Percentiles rank a stretch among this genome's conserved stretches.
phyloP scores from a whole-genome alignment of 2,888 invertebrate species.

The Cataglyphis cursor region DNA sequence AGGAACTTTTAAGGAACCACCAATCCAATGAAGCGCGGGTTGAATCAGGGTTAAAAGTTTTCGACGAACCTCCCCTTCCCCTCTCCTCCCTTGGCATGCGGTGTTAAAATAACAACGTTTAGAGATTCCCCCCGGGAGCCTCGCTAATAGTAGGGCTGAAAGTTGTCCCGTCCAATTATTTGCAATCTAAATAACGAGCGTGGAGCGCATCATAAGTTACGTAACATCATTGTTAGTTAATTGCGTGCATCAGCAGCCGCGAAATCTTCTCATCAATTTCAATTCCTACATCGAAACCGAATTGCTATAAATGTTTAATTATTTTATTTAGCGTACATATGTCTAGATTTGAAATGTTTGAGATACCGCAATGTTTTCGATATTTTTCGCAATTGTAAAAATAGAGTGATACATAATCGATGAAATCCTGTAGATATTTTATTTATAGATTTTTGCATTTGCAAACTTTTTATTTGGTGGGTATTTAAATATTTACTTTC shows the following conservation, averaged over 20 bases:
- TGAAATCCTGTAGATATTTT: not conserved
- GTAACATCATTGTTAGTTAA: constrained; percentile 35
- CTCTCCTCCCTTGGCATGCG: not conserved
- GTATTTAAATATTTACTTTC: not conserved
- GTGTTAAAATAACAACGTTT: constrained; percentile 77
- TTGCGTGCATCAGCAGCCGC: constrained; percentile 15
- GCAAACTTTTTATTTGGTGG: too few relatives aligned
- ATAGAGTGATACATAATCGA: constrained; percentile 3
- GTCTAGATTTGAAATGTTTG: not conserved
- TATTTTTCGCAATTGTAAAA: not conserved
- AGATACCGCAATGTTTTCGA: not conserved
- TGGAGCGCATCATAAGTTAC: constrained; percentile 65
- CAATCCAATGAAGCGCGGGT: constrained; percentile 48
- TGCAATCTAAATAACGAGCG: constrained; percentile 70
- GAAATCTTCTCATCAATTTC: constrained; percentile 33
- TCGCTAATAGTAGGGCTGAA: constrained; percentile 61
- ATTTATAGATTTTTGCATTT: not conserved
- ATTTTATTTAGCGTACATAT: not conserved
- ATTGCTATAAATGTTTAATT: not conserved
- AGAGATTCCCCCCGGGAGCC: constrained; percentile 70
- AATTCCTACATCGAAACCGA: constrained; percentile 7
- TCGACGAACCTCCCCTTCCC: not conserved
- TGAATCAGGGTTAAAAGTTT: constrained; percentile 67
- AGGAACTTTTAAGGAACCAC: constrained; percentile 57
- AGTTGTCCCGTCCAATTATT: constrained; percentile 65